A percentile compares a stretch with the other conserved stretches of the same genome.
Conservation (phyloP, 2,888 invertebrate species). For the Neria commutata region DNA sequence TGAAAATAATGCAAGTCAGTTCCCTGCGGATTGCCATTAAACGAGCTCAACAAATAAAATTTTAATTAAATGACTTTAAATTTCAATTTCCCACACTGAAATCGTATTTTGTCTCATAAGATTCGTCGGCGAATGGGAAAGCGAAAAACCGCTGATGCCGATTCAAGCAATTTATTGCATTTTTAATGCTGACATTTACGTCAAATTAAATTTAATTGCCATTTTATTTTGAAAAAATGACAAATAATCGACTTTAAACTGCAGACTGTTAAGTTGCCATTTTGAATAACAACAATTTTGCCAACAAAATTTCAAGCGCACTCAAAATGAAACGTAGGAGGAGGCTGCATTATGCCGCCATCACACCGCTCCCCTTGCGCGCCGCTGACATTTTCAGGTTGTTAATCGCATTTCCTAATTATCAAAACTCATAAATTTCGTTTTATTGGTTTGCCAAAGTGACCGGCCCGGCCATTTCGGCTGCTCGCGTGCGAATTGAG, state of each 20-base stretch:
- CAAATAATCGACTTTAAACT: too few species aligned
- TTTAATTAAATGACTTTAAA: too few species aligned
- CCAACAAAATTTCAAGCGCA: too few species aligned
- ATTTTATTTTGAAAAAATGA: too few species aligned
- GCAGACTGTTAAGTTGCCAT: too few species aligned
- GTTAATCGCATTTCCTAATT: slow-evolving; percentile 43
- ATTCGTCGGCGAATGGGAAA: too few species aligned
- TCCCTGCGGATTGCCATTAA: too few species aligned
- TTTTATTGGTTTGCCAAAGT: slow-evolving; percentile 28
- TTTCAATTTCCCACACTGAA: too few species aligned
- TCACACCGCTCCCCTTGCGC: not conserved
- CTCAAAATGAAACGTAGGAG: slow-evolving; percentile 12
- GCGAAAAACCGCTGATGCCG: slow-evolving; percentile 36
- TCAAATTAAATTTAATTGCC: slow-evolving; percentile 58
- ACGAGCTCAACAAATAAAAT: too few species aligned
- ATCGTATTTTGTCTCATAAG: too few species aligned
- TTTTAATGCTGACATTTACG: slow-evolving; percentile 55
- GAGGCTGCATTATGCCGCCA: slow-evolving; percentile 1
- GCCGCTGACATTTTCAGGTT: slow-evolving; percentile 27
- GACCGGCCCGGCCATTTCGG: not conserved
- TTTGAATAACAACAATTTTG: too few species aligned
- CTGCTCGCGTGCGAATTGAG: not conserved
- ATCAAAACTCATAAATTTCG: slow-evolving; percentile 39
- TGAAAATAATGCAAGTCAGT: too few species aligned
- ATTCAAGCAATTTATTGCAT: slow-evolving; percentile 50